phyloP scores from a whole-genome alignment of 2,888 invertebrate species.

The Selenia dentaria region DNA sequence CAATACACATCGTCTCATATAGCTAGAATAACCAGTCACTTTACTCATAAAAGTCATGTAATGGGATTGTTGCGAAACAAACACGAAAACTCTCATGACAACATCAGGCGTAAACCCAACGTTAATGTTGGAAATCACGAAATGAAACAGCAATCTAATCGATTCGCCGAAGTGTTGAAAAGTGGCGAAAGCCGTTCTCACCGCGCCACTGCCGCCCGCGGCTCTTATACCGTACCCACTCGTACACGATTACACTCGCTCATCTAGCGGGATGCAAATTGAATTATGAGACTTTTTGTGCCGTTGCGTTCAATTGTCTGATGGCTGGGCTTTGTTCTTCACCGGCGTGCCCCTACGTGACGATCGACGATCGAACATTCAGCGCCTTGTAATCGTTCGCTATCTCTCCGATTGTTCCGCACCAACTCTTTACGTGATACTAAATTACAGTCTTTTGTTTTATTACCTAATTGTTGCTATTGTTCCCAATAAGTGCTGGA shows the following conservation, averaged over 20 bases:
- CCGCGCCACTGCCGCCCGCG: slow-evolving; percentile 57
- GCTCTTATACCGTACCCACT: slow-evolving; percentile 67
- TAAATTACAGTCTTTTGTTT: slow-evolving; percentile 79
- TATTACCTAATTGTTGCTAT: slow-evolving; percentile 80
- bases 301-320: slow-evolving; percentile 73
- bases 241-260: slow-evolving; percentile 71
- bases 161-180: slow-evolving; percentile 81
- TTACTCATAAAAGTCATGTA: neutral
- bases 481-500: slow-evolving; percentile 67
- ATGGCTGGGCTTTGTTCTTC: slow-evolving; percentile 74
- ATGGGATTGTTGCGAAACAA: neutral
- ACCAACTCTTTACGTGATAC: slow-evolving; percentile 69
- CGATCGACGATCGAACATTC: slow-evolving; percentile 74
- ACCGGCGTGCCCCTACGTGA: slow-evolving; percentile 73
- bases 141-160: slow-evolving; percentile 70
- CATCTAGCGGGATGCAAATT: slow-evolving; percentile 83
- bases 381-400: slow-evolving; percentile 68
- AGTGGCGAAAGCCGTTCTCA: slow-evolving; percentile 80
- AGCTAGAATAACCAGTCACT: neutral
- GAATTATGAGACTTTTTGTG: slow-evolving; percentile 83
- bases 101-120: slow-evolving; percentile 34
- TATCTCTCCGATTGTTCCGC: slow-evolving; percentile 69
- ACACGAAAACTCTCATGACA: slow-evolving; percentile 14
- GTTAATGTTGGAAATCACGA: slow-evolving; percentile 55
- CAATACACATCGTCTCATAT: neutral